Conservation (phyloP, 2,888 invertebrate genomes). For the Geophilus truncorum region DNA sequence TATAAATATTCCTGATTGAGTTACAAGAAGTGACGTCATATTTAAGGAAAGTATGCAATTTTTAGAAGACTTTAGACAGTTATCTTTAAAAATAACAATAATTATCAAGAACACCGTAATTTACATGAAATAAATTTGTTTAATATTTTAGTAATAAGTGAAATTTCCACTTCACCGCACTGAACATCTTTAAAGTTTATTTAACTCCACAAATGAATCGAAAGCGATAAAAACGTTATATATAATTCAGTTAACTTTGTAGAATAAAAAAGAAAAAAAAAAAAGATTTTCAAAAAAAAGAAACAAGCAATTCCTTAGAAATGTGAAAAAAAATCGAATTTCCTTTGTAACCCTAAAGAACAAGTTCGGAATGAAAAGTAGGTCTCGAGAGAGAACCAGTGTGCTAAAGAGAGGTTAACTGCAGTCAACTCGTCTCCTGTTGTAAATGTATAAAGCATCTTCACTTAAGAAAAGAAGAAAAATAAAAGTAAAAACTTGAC, state of each 20-base stretch:
- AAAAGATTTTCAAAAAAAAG: neutral
- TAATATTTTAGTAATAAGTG: no score
- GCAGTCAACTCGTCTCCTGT: neutral
- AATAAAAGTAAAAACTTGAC: neutral
- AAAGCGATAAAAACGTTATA: neutral
- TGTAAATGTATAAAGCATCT: constrained; percentile 13
- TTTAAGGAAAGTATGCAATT: no score
- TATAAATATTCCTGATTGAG: no score
- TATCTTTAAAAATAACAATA: no score
- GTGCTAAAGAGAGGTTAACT: constrained; percentile 5
- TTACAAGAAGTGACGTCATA: no score
- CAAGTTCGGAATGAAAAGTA: constrained; percentile 18
- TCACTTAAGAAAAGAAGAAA: neutral
- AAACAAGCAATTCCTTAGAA: neutral
- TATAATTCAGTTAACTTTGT: neutral
- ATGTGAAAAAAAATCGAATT: neutral
- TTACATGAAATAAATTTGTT: no score
- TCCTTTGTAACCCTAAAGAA: neutral
- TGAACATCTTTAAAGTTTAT: no score
- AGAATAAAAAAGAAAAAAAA: neutral
- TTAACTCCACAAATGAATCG: neutral
- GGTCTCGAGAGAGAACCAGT: neutral
- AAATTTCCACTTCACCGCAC: no score
- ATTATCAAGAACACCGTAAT: no score
- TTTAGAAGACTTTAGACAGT: no score